Conservation (phyloP, 1,140 invertebrate genomes). For the Spodoptera litura region DNA sequence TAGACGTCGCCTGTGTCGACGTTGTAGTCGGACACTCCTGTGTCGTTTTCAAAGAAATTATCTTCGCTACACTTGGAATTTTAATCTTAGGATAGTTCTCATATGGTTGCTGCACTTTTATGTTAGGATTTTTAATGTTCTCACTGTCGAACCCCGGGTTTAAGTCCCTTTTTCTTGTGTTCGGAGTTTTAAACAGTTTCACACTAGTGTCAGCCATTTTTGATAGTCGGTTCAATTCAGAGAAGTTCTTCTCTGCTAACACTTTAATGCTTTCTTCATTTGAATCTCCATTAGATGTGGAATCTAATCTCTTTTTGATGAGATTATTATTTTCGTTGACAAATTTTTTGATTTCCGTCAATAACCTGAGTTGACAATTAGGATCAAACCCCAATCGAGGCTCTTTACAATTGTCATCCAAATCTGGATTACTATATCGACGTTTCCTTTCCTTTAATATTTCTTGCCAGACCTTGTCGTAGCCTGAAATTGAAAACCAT, state of each 20-base stretch:
- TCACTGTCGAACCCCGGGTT: conserved; percentile 78
- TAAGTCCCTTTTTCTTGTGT: conserved; percentile 70
- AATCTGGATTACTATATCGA: conserved; percentile 55
- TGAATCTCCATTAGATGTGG: conserved; percentile 49
- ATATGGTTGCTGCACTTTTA: conserved; percentile 53
- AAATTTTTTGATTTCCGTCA: conserved; percentile 82
- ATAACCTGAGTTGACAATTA: conserved; percentile 71
- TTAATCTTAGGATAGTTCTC: conserved; percentile 71
- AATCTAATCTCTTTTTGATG: conserved; percentile 79
- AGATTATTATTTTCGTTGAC: conserved; percentile 83
- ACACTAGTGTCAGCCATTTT: conserved; percentile 83
- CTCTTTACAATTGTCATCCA: conserved; percentile 52
- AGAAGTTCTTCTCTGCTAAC: conserved; percentile 82
- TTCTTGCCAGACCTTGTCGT: conserved; percentile 76
- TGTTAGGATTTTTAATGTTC: conserved; percentile 67
- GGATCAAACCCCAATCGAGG: conserved; percentile 57
- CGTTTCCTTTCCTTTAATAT: conserved; percentile 78
- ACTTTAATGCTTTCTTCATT: conserved; percentile 73
- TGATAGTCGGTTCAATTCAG: conserved; percentile 79
- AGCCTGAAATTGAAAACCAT: conserved; percentile 67
- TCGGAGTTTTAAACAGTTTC: conserved; percentile 77
- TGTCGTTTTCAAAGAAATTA: conserved; percentile 75
- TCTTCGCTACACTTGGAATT: conserved; percentile 82
- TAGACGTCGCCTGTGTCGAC: conserved; percentile 75
- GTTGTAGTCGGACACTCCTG: conserved; percentile 58